Evolutionary conservation across 2,888 invertebrate species (phyloP), one percentile per base, ranked within the genome.

Genomic region (Temnothorax unifasciatus): DNA sequence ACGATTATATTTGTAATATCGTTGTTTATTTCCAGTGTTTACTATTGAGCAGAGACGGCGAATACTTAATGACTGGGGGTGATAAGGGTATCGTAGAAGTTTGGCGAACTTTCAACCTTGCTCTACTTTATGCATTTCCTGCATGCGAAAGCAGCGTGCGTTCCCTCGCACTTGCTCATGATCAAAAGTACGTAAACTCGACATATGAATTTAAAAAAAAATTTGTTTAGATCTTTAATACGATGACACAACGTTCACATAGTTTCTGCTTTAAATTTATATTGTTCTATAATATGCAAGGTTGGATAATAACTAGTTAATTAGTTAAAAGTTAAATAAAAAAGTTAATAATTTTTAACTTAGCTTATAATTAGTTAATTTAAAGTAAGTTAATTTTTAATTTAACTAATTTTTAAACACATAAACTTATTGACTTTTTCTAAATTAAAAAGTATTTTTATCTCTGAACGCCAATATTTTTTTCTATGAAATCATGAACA

Each of bases 41-140:
- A 96, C 96, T 98, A 93, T 96, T 99, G 94, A 99, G 99, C 90
- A 97, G 99, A 83, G 99, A 99, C 96, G 99, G 99, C 89, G 99
- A 99, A 96, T 99, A 99, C 96, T 96, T 99, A 95, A 98, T 99
- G 97, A 98, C 99, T 91, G 99, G 99, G 88, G 99, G 99, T 21
- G 99, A 99, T 94, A 98, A 97, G 94, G 99, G 99, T 88, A 98
- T 99, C 91, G 99, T 99, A 91, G 99, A 99, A 96, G 99, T 99
- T 88, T 99, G 99, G 99, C 97, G 99, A 94, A 98, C 99, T 82
- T 99, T 99, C 96, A 99, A 99, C 93, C 97, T 99, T 92, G 98
- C 99, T 91, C 97, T 99, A 91, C 97, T 99, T 18, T 99, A 99
- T 96, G 99, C 99, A 90, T 99, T 99, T 96, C 99, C 99, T 93